A percentile compares a stretch with the other conserved stretches of the same genome.
These are phyloP conservation scores for Bacillus rossius DNA, from an alignment of 1,140 invertebrate genomes.

Conservation along the genomic window DNA sequence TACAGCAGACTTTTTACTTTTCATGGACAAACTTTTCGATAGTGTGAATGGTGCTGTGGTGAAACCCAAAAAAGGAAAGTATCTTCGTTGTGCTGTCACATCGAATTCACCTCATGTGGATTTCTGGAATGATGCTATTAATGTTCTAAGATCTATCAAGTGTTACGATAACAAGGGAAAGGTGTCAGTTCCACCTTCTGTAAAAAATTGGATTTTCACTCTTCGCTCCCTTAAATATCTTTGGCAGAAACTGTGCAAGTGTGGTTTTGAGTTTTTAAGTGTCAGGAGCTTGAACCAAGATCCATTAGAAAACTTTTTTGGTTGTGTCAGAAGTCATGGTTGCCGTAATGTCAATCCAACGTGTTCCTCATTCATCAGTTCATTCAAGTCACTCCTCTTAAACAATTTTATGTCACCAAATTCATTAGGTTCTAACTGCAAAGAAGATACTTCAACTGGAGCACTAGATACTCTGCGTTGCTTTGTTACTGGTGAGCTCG, in stretches of 20 bases:
- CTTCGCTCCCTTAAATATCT: neutral
- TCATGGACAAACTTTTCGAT: conserved; percentile 1
- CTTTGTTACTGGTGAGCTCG: no score
- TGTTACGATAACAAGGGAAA: neutral
- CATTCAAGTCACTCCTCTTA: no score
- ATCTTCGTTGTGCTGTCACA: neutral
- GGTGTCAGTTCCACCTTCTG: conserved; percentile 1
- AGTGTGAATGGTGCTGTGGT: neutral
- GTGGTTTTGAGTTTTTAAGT: neutral
- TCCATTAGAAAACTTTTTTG: no score
- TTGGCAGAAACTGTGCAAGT: neutral
- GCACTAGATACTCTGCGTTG: no score
- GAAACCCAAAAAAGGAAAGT: neutral
- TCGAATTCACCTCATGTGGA: neutral
- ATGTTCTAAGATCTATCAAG: neutral
- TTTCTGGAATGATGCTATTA: neutral
- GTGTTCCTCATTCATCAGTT: no score
- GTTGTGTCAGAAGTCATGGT: no score
- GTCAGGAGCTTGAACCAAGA: neutral
- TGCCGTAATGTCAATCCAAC: no score
- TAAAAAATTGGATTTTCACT: neutral
- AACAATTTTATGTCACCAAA: no score
- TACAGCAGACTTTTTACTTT: neutral
- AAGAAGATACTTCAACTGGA: no score
- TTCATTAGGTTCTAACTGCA: no score